Percentiles rank a stretch among this genome's conserved stretches.
Conservation (phyloP, 2,797 vertebrate genomes). For the Gallirallus australis region DNA sequence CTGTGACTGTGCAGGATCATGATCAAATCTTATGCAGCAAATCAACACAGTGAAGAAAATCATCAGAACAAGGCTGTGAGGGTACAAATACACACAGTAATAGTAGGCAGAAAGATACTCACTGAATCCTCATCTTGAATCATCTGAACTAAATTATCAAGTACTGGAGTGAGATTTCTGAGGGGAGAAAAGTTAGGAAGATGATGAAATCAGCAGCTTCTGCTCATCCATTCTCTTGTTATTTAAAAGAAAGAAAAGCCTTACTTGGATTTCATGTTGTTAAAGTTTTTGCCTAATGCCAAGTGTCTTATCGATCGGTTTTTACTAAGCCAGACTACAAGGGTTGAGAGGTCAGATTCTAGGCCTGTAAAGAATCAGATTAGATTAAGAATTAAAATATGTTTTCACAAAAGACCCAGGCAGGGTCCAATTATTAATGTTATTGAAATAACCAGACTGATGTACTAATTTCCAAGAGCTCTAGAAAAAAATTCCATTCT, state of each 20-base stretch:
- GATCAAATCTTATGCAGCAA: not conserved
- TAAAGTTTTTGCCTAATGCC: constrained; percentile 97
- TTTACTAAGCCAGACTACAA: constrained; percentile 96
- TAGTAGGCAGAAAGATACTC: constrained; percentile 76
- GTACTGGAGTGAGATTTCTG: constrained; percentile 94
- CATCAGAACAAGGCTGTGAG: not conserved
- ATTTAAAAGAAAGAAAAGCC: constrained; percentile 70
- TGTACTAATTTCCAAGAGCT: not conserved
- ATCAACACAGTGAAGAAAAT: not conserved
- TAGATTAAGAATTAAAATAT: constrained; percentile 65
- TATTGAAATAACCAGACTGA: not conserved
- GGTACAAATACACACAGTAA: not conserved
- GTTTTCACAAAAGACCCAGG: not conserved
- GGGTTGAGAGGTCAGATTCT: constrained; percentile 93
- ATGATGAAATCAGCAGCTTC: constrained; percentile 68
- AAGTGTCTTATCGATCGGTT: constrained; percentile 96
- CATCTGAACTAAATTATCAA: constrained; percentile 98
- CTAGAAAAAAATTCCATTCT: not conserved
- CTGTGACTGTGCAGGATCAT: not conserved
- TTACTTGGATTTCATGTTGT: constrained; percentile 99
- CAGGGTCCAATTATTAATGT: not conserved
- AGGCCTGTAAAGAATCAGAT: constrained; percentile 85
- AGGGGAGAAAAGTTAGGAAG: constrained; percentile 71
- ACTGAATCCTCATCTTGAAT: constrained; percentile 98
- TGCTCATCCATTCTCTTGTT: constrained; percentile 30